Base-by-base conservation (phyloP, 2,888 invertebrate species). In the Polymixis flavicincta region DNA sequence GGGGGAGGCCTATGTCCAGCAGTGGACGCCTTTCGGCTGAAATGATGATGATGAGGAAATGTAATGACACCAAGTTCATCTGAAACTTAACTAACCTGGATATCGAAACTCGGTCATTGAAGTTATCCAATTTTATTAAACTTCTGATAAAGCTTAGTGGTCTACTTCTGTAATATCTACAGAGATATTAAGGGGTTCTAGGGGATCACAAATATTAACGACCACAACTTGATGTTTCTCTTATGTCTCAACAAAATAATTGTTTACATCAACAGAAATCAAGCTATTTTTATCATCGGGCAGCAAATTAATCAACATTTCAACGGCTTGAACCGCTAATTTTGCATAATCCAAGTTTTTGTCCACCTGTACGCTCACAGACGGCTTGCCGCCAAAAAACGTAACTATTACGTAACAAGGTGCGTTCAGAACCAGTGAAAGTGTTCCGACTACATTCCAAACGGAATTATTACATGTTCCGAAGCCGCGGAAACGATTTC, bases 301-400 rank as follows among this genome's bases (percentile, higher is more conserved):
- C 13, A 37, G 54, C 64, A 69, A 63, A 59, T 84, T 50, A 76
- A 73, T 76, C 8, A n/a, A 25, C 2, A n/a, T 52, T 19, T 61
- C 66, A 69, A 74, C 68, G 54, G 59, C 73, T 75, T 60, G 60
- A 66, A 52, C 28, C 59, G 75, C 63, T 80, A 50, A 72, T 64
- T 78, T 77, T 67, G 70, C 82, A 71, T 67, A 71, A 57, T n/a
- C 32, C 57, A 50, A 42, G 65, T 74, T 76, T 67, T 84, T 82
- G 77, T 66, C 52, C 61, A 73, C 50, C 66, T 60, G 68, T 74
- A 54, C 80, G 63, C 78, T 86, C 64, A 68, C 92, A 95, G 95
- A 95, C 95, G 68, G 94, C 91, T 85, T 93, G 95, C 92, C 95
- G 95, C 95, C 94, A 90, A 92, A 92, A 89, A 79, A 75, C 81